phyloP scores from a whole-genome alignment of 2,113 vertebrate species.

The Amazona vittata region DNA sequence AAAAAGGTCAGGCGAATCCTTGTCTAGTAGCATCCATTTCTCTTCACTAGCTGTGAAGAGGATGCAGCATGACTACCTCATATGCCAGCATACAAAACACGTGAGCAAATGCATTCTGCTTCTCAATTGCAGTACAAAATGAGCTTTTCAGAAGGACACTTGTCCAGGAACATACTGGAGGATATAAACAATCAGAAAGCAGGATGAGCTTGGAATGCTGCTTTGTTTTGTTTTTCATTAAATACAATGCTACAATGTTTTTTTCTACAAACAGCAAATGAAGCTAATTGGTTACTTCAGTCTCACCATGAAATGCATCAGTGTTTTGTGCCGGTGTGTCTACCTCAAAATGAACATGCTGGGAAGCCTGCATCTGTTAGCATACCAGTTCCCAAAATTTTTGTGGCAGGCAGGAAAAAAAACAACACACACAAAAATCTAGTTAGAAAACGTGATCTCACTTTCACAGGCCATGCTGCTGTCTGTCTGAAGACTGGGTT shows the following conservation, averaged over 20 bases:
- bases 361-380: background rate
- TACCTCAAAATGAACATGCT: background rate
- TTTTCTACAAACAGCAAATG: background rate
- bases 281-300: background rate
- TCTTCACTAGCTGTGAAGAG: background rate
- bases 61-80: background rate
- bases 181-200: background rate
- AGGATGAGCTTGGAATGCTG: background rate
- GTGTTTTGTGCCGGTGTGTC: background rate
- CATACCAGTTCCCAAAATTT: background rate
- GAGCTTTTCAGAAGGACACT: background rate
- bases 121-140: background rate
- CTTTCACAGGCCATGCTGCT: background rate
- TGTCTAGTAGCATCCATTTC: background rate
- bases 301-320: background rate
- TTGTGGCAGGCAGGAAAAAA: background rate
- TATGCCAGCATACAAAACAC: background rate
- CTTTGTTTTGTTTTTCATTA: background rate
- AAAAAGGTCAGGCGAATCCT: slow-evolving; percentile 3
- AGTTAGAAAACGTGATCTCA: background rate
- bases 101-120: background rate
- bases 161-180: background rate
- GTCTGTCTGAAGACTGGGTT: background rate
- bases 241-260: background rate
- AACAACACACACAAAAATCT: background rate